Evolutionary conservation across 2,113 vertebrate genomes (phyloP).

Genomic region (Pipra filicauda): DNA sequence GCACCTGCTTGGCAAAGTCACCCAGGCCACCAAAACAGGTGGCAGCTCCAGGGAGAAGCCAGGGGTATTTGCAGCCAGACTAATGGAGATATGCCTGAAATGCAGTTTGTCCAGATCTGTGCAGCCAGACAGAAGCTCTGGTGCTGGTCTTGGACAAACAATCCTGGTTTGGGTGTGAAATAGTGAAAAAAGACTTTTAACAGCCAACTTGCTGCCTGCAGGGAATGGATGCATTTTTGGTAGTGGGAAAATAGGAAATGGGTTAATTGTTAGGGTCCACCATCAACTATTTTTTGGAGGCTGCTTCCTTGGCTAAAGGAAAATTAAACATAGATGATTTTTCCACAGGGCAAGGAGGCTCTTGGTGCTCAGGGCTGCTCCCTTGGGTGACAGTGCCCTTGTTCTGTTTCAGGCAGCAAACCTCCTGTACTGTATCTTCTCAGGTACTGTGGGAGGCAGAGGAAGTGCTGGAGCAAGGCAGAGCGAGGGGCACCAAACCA

Average conservation of each 20-base stretch:
- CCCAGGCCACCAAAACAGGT: neutral
- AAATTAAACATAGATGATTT: neutral
- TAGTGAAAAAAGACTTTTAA: neutral
- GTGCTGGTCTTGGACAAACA: neutral
- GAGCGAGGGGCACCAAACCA: neutral
- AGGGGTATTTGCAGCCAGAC: neutral
- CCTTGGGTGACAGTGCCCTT: neutral
- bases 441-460: neutral
- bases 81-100: too few relatives aligned
- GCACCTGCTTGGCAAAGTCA: neutral
- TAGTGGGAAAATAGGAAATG: neutral
- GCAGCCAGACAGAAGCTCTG: fast-evolving
- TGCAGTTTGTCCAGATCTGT: neutral
- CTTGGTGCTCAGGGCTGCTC: neutral
- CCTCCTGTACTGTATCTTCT: neutral
- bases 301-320: neutral
- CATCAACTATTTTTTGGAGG: neutral
- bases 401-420: neutral
- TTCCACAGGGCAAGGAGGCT: neutral
- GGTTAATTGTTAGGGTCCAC: neutral
- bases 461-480: neutral
- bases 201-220: conserved; percentile 30
- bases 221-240: neutral
- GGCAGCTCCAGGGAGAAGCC: neutral
- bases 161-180: neutral